Evolutionary conservation across 1,140 invertebrate species (phyloP), one percentile per base, ranked within the genome.

Genomic region (Piezodorus guildinii): DNA sequence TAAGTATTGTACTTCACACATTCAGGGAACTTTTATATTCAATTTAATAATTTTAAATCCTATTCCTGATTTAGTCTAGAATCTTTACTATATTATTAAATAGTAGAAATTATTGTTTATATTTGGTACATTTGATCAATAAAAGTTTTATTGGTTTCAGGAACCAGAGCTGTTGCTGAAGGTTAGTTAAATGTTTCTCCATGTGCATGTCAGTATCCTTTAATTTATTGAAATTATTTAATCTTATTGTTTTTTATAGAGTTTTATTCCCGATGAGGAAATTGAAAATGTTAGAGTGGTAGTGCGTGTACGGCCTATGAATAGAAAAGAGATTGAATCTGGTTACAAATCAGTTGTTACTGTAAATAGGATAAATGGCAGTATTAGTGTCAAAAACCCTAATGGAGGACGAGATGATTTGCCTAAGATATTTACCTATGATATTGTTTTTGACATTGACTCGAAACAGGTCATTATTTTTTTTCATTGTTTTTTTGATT

Each of bases 401-500:
- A 80, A 80, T 68, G 68, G 77, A 75, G 72, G 76, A 72, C 63
- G 74, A 70, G 74, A 79, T 72, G 78, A 83, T 72, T 71, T 81
- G 71, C 79, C 80, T 67, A 93, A 92, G 75, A 79, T 83, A 66
- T 96, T 96, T 75, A 92, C 91, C 3, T 97, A 94, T 76, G 94
- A 97, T 77, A 86, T 91, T 30, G 91, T 94, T 0, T 97, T 94
- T 77, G 91, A 94, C 77, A 82, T 80, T 68, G 83, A 85, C 70
- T 90, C 94, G 0, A 87, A 85, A 66, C 96, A 98, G 76, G 70
- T 70, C 65, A 60, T 56, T 49, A 60, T 46, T 59, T 58, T 34
- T 54, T 0, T 60, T 16, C n/a, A 21, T 15, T 43, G 39, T 23
- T 59, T 64, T 23, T 17, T 19, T 46, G 45, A 27, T 30, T 4